Evolutionary conservation across 2,888 invertebrate species (phyloP), one percentile per base, ranked within the genome.

Genomic region (Exephanes ischioxanthus): DNA sequence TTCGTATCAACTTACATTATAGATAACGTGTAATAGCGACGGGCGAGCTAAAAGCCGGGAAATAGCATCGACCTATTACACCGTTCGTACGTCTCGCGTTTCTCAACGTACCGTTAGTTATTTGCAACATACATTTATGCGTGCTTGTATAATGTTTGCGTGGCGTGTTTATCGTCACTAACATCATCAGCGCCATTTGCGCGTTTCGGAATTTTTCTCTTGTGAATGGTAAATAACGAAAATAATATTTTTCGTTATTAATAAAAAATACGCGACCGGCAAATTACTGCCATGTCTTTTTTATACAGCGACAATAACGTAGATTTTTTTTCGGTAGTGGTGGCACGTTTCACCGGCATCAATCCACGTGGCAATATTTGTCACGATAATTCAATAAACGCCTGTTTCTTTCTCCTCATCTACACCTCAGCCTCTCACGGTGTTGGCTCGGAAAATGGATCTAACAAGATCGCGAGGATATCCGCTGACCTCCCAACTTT

Each of bases 1-100:
- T 58, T 75, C 75, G 41, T 75, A 75, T 75, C 68, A 58, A 73
- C 73, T 80, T 55, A 73, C 72, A 75, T 81, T 81, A 80, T 67
- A 30, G 80, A 45, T 80, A 75, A 75, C 68, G 61, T 26, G 75
- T 51, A 75, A 75, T 51, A 75, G 37, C 58, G 58, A 66, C 66
- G 66, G 61, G 26, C 51, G 51, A 48, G 37, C 14, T 81, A 81
- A 70, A 55, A 75, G 61, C 78, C 51, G 73, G 68, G 48, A 37
- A 76, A 76, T 76, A 76, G 66, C 76, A 53, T 66, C 66, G 51
- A 66, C 76, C 55, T 30, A 66, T 76, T 66, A 66, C 76, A 22
- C 5, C 66, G 6, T 37, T 37, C 11, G 14, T 19, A 19, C 19
- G 55, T 63, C 63, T n/a, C 30, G 63, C 14, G n/a, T 30, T 63